Conservation (phyloP, 35 echinoderm and acorn worm genomes). For the Stichopus chloronotus region DNA sequence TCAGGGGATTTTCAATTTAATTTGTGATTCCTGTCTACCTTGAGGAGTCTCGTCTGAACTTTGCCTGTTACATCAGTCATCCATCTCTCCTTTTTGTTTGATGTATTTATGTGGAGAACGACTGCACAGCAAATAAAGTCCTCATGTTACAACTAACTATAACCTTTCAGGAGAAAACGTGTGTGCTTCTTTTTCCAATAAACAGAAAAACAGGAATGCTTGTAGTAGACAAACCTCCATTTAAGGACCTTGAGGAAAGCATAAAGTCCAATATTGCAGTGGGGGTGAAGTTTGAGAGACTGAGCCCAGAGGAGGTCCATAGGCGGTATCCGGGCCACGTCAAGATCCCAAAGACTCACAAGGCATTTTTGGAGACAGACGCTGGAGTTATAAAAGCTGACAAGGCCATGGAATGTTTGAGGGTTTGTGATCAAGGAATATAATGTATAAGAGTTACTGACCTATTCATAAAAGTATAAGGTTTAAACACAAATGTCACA, state of each 20-base stretch:
- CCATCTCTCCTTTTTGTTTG: too few relatives aligned
- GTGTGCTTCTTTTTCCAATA: not conserved
- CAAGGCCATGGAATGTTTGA: slow-evolving; percentile 19
- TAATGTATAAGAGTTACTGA: too few relatives aligned
- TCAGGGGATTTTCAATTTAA: too few relatives aligned
- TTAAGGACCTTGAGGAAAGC: not conserved
- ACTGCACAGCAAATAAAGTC: too few relatives aligned
- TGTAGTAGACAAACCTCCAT: slow-evolving; percentile 9
- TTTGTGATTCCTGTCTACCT: too few relatives aligned
- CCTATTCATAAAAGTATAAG: too few relatives aligned
- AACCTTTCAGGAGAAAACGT: too few relatives aligned
- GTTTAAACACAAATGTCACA: too few relatives aligned
- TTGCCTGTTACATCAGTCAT: too few relatives aligned
- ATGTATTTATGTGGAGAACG: too few relatives aligned
- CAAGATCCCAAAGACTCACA: not conserved
- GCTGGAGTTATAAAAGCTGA: not conserved
- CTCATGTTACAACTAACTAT: too few relatives aligned
- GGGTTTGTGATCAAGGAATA: not conserved
- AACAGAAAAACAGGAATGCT: slow-evolving; percentile 7
- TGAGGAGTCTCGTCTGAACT: too few relatives aligned
- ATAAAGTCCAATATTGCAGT: not conserved
- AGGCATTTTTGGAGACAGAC: not conserved
- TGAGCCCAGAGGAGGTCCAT: not conserved
- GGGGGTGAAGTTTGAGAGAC: not conserved
- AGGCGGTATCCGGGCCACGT: not conserved